Conservation (phyloP, 2,888 invertebrate species). For the Hypsopygia costalis region DNA sequence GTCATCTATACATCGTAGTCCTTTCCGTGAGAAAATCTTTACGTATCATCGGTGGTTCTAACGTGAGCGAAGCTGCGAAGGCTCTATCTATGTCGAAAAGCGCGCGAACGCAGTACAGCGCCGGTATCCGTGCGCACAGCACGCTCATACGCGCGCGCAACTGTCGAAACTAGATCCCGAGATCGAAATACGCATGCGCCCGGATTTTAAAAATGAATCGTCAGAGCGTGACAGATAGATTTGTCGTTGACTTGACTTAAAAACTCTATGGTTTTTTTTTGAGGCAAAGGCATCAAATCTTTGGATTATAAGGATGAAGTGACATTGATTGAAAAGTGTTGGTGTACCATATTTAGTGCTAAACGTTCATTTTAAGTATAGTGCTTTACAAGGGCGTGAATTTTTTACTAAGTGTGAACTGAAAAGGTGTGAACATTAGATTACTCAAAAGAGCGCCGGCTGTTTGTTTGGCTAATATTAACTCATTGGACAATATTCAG, state of each 20-base stretch:
- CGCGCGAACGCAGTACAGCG: slow-evolving; percentile 79
- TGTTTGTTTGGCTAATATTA: slow-evolving; percentile 16
- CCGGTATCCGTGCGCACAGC: slow-evolving; percentile 72
- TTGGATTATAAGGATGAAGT: slow-evolving; percentile 21
- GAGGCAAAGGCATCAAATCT: slow-evolving; percentile 14
- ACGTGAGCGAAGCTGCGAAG: slow-evolving; percentile 59
- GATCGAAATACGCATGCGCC: slow-evolving; percentile 39
- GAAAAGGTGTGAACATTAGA: slow-evolving; percentile 51
- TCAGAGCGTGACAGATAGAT: slow-evolving; percentile 36
- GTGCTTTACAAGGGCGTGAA: slow-evolving; percentile 68
- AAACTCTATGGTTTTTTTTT: slow-evolving; percentile 15
- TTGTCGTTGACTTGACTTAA: slow-evolving; percentile 36
- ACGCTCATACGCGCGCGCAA: slow-evolving; percentile 67
- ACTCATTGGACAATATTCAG: slow-evolving; percentile 16
- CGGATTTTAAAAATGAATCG: slow-evolving; percentile 51
- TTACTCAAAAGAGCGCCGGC: slow-evolving; percentile 36
- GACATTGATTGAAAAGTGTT: slow-evolving; percentile 29
- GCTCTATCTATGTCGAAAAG: slow-evolving; percentile 71
- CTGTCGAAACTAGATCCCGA: slow-evolving; percentile 56
- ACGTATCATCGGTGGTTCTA: slow-evolving; percentile 50
- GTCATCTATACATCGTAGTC: slow-evolving; percentile 53
- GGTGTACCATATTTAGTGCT: slow-evolving; percentile 67
- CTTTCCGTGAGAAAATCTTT: slow-evolving; percentile 71
- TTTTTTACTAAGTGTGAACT: slow-evolving; percentile 65
- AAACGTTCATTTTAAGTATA: slow-evolving; percentile 59